A percentile compares a stretch with the other conserved stretches of the same genome.
Evolutionary conservation across 2,888 invertebrate species (phyloP).

Genomic region (Hemistola chrysoprasaria): DNA sequence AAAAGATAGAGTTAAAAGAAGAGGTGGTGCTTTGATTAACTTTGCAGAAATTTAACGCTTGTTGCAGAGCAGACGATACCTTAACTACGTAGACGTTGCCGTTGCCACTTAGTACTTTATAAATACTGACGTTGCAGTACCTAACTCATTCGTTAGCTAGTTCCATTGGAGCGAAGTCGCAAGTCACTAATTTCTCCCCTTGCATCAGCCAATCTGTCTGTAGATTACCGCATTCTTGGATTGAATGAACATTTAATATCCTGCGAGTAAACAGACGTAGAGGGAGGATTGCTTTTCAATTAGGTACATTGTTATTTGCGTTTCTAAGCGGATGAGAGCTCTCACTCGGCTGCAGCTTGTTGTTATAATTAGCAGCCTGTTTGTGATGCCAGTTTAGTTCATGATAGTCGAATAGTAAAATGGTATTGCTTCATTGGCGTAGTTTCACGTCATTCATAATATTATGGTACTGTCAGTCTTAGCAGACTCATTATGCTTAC

Average conservation of each 20-base stretch:
- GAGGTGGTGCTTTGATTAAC: no score
- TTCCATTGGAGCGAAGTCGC: constrained; percentile 4
- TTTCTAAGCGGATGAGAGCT: constrained; percentile 7
- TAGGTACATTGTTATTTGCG: constrained; percentile 21
- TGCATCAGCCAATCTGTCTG: constrained; percentile 44
- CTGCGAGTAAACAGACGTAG: constrained; percentile 22
- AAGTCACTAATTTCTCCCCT: constrained; percentile 37
- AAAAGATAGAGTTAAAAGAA: no score
- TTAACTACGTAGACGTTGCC: no score
- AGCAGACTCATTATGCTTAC: no score
- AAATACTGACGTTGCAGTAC: not conserved
- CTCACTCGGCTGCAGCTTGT: constrained; percentile 3
- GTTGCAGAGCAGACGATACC: no score
- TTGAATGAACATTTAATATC: constrained; percentile 28
- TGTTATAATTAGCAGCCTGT: constrained; percentile 15
- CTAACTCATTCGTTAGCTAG: constrained; percentile 12
- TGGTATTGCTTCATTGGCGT: no score
- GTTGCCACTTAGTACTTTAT: not conserved
- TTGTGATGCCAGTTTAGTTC: not conserved
- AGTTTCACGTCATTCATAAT: no score
- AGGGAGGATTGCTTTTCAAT: constrained; percentile 21
- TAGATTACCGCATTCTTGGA: constrained; percentile 23
- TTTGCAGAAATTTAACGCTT: no score
- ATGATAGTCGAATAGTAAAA: constrained; percentile 6
- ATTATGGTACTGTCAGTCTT: no score